A percentile compares a stretch with the other conserved stretches of the same genome.
Evolutionary conservation across 2,113 vertebrate species (phyloP).

Genomic region (Dinomys branickii): DNA sequence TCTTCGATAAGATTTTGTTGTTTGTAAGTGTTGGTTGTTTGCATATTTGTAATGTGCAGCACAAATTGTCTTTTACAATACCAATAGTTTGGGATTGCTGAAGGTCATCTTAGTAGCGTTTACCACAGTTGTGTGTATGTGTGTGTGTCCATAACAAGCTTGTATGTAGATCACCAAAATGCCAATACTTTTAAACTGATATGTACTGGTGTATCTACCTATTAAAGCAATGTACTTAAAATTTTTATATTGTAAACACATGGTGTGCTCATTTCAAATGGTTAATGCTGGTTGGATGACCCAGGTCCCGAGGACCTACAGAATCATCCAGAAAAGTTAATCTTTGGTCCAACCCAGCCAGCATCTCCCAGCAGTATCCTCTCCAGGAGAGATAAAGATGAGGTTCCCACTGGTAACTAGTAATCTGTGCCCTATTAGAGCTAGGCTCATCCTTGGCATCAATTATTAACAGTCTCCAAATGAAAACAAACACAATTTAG

Average conservation of each 20-base stretch:
- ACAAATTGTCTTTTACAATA: neutral
- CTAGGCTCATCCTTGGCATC: neutral
- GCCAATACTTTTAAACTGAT: neutral
- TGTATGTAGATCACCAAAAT: neutral
- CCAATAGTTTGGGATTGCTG: neutral
- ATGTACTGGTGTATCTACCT: fast-evolving
- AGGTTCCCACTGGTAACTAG: neutral
- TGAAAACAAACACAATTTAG: conserved; percentile 61
- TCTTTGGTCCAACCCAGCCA: neutral
- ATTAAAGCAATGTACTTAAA: neutral
- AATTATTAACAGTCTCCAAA: neutral
- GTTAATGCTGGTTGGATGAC: neutral
- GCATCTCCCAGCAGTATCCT: neutral
- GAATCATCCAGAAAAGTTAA: neutral
- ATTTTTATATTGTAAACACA: neutral
- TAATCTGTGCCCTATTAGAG: neutral
- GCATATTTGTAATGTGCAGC: too few relatives aligned
- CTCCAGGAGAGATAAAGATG: neutral
- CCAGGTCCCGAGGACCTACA: neutral
- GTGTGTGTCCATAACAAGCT: neutral
- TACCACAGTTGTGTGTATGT: neutral
- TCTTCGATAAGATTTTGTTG: neutral
- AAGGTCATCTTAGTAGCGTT: neutral
- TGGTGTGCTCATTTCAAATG: too few relatives aligned
- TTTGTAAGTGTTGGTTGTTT: neutral